These are phyloP conservation scores for Epinotia bilunana DNA, from an alignment of 2,888 invertebrate genomes.

Conservation along the genomic window DNA sequence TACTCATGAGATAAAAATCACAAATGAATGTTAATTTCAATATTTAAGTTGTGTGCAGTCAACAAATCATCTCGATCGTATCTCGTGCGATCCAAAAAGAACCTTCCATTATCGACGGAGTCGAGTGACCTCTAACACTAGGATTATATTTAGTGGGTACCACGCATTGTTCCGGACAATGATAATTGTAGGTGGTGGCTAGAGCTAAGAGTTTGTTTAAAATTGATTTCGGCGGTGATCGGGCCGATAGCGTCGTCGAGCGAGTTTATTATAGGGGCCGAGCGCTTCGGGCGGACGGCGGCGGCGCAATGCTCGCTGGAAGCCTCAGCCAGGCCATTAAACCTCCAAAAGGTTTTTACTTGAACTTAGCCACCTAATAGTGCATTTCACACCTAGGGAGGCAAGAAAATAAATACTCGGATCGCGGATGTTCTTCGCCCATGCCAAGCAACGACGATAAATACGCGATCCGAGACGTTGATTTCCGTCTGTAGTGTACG, in stretches of 20 bases:
- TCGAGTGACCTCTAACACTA: conserved; percentile 78
- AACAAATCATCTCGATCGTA: conserved; percentile 82
- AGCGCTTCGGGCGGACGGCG: conserved; percentile 53
- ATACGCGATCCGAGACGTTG: too few species aligned
- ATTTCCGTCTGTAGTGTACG: too few species aligned
- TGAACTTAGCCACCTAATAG: neutral
- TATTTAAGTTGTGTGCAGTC: conserved; percentile 79
- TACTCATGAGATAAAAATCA: conserved; percentile 70
- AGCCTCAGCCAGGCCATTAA: conserved; percentile 26
- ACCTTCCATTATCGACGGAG: conserved; percentile 72
- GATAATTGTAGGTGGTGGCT: conserved; percentile 82
- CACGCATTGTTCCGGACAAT: conserved; percentile 74
- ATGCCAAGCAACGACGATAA: too few species aligned
- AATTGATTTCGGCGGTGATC: conserved; percentile 82
- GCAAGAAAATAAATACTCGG: neutral
- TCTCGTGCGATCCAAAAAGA: conserved; percentile 78
- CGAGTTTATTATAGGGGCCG: conserved; percentile 69
- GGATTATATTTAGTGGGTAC: conserved; percentile 68
- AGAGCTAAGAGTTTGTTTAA: conserved; percentile 82
- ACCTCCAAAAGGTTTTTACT: conserved; percentile 11
- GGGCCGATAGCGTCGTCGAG: conserved; percentile 70
- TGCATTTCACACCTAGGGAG: neutral
- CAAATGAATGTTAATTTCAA: conserved; percentile 82
- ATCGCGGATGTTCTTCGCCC: neutral
- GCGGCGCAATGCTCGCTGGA: conserved; percentile 16